Conservation (phyloP, 1,140 invertebrate species). For the Drosophila triauraria region DNA sequence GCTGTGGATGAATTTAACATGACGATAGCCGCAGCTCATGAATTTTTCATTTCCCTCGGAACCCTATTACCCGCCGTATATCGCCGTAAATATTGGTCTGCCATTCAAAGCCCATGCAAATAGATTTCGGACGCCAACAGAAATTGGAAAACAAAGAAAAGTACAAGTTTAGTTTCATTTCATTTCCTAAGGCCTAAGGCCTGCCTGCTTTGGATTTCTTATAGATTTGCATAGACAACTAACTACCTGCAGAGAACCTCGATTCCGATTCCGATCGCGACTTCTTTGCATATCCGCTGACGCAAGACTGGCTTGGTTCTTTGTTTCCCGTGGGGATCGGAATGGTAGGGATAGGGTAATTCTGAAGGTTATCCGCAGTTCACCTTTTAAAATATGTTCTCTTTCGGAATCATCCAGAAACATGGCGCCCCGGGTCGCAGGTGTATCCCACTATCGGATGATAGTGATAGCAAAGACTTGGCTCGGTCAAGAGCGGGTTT, state of each 20-base stretch:
- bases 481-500: conserved; percentile 16
- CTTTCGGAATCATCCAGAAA: conserved; percentile 15
- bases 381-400: background rate
- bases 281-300: conserved; percentile 71
- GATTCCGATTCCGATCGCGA: conserved; percentile 33
- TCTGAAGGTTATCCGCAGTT: background rate
- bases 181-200: conserved; percentile 22
- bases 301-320: conserved; percentile 39
- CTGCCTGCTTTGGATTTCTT: conserved; percentile 19
- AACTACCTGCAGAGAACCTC: conserved; percentile 61
- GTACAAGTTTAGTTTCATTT: conserved; percentile 44
- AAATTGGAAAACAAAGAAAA: conserved; percentile 64
- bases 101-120: conserved; percentile 76
- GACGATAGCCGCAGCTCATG: conserved; percentile 56
- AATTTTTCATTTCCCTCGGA: conserved; percentile 67
- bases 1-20: conserved; percentile 70
- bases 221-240: conserved; percentile 59
- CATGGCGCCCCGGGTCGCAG: conserved; percentile 1
- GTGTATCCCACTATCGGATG: conserved; percentile 19
- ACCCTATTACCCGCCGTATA: conserved; percentile 5
- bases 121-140: conserved; percentile 52
- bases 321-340: conserved; percentile 10
- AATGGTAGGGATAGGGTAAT: conserved; percentile 3
- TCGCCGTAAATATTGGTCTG: conserved; percentile 40
- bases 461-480: conserved; percentile 15